These are phyloP conservation scores for Agrypnus murinus DNA, from an alignment of 2,888 invertebrate species.

Conservation along the genomic window DNA sequence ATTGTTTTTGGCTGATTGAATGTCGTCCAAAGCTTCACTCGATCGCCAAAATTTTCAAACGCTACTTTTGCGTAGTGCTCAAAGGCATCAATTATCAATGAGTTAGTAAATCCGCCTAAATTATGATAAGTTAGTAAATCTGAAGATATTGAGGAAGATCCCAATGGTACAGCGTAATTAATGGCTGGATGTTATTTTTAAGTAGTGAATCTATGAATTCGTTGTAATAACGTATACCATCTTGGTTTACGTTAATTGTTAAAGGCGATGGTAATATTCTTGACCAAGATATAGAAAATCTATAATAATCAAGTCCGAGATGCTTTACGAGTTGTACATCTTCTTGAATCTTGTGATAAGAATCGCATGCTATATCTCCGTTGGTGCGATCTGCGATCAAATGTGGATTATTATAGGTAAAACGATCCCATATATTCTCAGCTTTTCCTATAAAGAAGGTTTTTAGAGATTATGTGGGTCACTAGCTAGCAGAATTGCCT, in stretches of 20 bases:
- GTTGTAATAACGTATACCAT: conserved; percentile 84
- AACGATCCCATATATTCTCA: conserved; percentile 74
- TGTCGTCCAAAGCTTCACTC: conserved; percentile 71
- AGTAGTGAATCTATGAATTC: conserved; percentile 81
- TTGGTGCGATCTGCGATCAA: conserved; percentile 71
- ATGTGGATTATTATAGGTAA: conserved; percentile 71
- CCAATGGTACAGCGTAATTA: conserved; percentile 68
- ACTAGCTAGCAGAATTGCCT: too few species aligned
- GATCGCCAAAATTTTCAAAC: conserved; percentile 55
- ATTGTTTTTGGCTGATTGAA: conserved; percentile 71
- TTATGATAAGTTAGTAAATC: too few species aligned
- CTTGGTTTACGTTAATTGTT: conserved; percentile 77
- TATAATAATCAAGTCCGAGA: conserved; percentile 75
- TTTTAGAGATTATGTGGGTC: neutral
- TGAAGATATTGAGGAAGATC: conserved; percentile 64
- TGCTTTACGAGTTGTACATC: conserved; percentile 76
- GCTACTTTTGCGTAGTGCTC: conserved; percentile 73
- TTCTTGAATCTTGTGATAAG: conserved; percentile 78
- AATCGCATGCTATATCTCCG: conserved; percentile 79
- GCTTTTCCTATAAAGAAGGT: conserved; percentile 63
- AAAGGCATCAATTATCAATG: conserved; percentile 73
- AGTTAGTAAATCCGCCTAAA: conserved; percentile 79
- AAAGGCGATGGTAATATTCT: conserved; percentile 79
- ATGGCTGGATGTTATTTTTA: conserved; percentile 73
- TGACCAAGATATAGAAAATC: conserved; percentile 79